These are phyloP conservation scores for Blera fallax DNA, from an alignment of 2,888 invertebrate genomes.

Conservation along the genomic window DNA sequence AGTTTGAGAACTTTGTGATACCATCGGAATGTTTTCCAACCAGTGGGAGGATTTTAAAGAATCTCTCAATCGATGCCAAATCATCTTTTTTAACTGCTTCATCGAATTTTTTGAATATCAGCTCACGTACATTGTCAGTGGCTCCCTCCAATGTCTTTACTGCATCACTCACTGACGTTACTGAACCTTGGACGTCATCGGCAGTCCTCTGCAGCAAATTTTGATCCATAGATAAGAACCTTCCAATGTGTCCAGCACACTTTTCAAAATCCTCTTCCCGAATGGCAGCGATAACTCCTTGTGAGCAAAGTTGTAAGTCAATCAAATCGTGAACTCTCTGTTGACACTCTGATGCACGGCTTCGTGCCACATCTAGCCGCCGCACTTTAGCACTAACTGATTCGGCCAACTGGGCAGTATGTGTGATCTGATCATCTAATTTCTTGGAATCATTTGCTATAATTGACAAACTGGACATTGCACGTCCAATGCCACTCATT, in stretches of 20 bases:
- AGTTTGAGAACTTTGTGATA: slow-evolving; percentile 92
- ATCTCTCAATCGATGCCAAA: slow-evolving; percentile 93
- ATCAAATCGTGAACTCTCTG: slow-evolving; percentile 96
- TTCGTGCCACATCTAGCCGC: slow-evolving; percentile 93
- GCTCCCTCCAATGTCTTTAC: slow-evolving; percentile 86
- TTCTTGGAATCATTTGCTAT: slow-evolving; percentile 90
- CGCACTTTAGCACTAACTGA: slow-evolving; percentile 98
- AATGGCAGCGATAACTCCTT: slow-evolving; percentile 97
- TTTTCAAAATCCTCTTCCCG: slow-evolving; percentile 97
- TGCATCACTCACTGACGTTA: slow-evolving; percentile 81
- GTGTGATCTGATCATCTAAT: slow-evolving; percentile 91
- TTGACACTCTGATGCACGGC: slow-evolving; percentile 96
- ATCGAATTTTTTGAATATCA: slow-evolving; percentile 90
- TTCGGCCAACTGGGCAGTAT: slow-evolving; percentile 93
- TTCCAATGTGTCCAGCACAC: slow-evolving; percentile 96
- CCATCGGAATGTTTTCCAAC: slow-evolving; percentile 96
- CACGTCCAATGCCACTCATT: slow-evolving; percentile 90
- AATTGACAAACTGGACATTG: slow-evolving; percentile 89
- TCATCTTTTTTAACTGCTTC: slow-evolving; percentile 95
- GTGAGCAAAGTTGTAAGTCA: slow-evolving; percentile 96
- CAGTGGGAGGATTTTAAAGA: slow-evolving; percentile 98
- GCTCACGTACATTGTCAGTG: slow-evolving; percentile 85
- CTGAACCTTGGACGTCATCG: slow-evolving; percentile 86
- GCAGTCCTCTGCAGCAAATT: slow-evolving; percentile 89
- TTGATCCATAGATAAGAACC: slow-evolving; percentile 96